A percentile compares a stretch with the other conserved stretches of the same genome.
Evolutionary conservation across 1,140 invertebrate species (phyloP).

Genomic region (Ips typographus): DNA sequence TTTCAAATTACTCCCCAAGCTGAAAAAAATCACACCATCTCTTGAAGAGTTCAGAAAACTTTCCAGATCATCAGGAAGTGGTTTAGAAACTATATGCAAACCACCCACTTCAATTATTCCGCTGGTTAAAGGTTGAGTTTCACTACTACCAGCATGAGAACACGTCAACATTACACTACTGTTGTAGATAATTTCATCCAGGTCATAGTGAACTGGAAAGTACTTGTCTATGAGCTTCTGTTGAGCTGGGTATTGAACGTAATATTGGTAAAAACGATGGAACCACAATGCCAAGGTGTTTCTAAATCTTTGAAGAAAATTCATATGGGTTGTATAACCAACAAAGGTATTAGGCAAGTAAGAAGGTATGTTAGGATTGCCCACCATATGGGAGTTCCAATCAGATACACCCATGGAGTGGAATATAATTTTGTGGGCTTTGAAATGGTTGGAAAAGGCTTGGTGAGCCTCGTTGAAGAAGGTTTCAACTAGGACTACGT

Average conservation of each 20-base stretch:
- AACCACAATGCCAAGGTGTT: conserved; percentile 31
- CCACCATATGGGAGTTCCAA: conserved; percentile 30
- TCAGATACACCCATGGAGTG: conserved; percentile 26
- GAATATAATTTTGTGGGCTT: conserved; percentile 48
- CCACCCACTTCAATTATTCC: conserved; percentile 36
- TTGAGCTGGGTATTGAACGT: conserved; percentile 21
- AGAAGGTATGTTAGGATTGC: conserved; percentile 20
- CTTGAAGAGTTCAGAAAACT: conserved; percentile 53
- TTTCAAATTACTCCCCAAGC: conserved; percentile 56
- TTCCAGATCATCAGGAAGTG: conserved; percentile 42
- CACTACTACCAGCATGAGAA: conserved; percentile 34
- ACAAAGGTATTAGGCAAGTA: conserved; percentile 22
- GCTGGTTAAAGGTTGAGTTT: conserved; percentile 24
- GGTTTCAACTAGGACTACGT: conserved; percentile 53
- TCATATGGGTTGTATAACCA: conserved; percentile 34
- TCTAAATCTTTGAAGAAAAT: conserved; percentile 33
- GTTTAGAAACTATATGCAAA: conserved; percentile 35
- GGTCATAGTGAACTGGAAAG: conserved; percentile 33
- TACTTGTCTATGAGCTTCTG: conserved; percentile 31
- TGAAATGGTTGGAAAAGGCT: conserved; percentile 52
- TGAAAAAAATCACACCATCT: conserved; percentile 57
- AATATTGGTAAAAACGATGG: conserved; percentile 15
- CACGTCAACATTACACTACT: conserved; percentile 35
- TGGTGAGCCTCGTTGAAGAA: conserved; percentile 54
- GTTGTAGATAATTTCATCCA: conserved; percentile 38